A percentile compares a stretch with the other conserved stretches of the same genome.
Evolutionary conservation across 2,888 invertebrate genomes (phyloP).

Genomic region (Drosophila gaucha): DNA sequence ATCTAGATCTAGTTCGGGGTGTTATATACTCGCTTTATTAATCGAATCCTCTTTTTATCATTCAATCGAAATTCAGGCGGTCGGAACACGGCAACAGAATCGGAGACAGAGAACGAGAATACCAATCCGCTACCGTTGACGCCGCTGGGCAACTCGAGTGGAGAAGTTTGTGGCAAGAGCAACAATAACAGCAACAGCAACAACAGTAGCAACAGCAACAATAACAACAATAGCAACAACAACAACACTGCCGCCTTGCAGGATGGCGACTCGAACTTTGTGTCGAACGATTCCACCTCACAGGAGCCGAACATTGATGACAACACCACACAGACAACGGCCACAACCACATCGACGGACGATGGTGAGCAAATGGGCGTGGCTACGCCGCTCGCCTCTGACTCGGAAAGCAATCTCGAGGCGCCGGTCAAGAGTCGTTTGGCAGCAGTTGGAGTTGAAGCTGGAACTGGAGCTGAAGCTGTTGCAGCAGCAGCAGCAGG

Average conservation of each 20-base stretch:
- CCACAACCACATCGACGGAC: slow-evolving; percentile 85
- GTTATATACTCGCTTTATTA: neutral
- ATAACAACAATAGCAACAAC: slow-evolving; percentile 48
- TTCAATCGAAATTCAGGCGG: slow-evolving; percentile 44
- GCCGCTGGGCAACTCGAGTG: slow-evolving; percentile 29
- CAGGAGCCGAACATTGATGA: slow-evolving; percentile 83
- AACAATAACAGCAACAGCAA: slow-evolving; percentile 24
- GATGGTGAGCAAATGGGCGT: slow-evolving; percentile 57
- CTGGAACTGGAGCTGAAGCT: neutral
- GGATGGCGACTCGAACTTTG: slow-evolving; percentile 83
- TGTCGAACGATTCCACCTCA: slow-evolving; percentile 84
- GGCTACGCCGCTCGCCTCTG: slow-evolving; percentile 85
- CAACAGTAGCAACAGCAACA: slow-evolving; percentile 28
- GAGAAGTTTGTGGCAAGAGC: slow-evolving; percentile 28
- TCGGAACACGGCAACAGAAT: slow-evolving; percentile 77
- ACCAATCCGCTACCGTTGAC: slow-evolving; percentile 73
- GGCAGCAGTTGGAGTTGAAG: slow-evolving; percentile 3
- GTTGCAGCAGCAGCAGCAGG: slow-evolving; percentile 2
- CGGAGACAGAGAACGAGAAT: slow-evolving; percentile 79
- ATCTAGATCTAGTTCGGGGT: no score
- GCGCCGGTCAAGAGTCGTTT: slow-evolving; percentile 84
- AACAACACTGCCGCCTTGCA: slow-evolving; percentile 58
- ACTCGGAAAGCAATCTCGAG: slow-evolving; percentile 92
- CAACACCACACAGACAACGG: slow-evolving; percentile 86
- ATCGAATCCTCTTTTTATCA: neutral